These are phyloP conservation scores for Formicarius rufipectus DNA, from an alignment of 2,113 vertebrate genomes.

Conservation along the genomic window DNA sequence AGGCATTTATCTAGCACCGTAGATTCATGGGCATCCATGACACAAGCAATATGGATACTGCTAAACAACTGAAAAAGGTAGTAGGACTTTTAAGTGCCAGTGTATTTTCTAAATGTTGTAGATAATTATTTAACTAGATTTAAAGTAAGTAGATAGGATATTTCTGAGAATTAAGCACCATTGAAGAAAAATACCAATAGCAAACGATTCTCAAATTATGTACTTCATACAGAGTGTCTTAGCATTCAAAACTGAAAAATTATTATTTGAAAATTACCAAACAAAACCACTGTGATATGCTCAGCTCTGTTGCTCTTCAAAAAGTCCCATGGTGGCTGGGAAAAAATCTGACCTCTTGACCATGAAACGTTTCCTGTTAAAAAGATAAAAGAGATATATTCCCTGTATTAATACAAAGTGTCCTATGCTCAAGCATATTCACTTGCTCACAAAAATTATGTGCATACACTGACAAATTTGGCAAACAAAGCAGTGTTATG, in stretches of 20 bases:
- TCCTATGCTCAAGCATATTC: neutral
- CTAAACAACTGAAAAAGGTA: neutral
- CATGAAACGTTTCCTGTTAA: constrained; percentile 83
- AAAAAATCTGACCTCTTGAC: constrained; percentile 82
- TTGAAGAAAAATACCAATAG: neutral
- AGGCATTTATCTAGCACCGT: neutral
- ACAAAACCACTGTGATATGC: constrained; percentile 77
- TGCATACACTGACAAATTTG: neutral
- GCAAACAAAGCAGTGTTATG: neutral
- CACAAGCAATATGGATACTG: neutral
- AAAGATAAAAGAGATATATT: neutral
- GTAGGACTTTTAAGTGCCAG: neutral
- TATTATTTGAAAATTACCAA: constrained; percentile 63
- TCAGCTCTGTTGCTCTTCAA: constrained; percentile 84
- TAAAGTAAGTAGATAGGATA: neutral
- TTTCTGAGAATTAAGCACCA: neutral
- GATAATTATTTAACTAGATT: no score
- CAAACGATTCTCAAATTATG: neutral
- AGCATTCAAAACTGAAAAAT: neutral
- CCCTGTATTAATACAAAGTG: neutral
- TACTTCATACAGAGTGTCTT: neutral
- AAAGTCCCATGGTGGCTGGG: constrained; percentile 88
- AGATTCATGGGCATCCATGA: neutral
- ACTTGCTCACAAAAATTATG: neutral
- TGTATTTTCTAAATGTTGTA: neutral